These are phyloP conservation scores for Clarias macrocephalus DNA, from an alignment of 2,113 vertebrate genomes.

Conservation along the genomic window DNA sequence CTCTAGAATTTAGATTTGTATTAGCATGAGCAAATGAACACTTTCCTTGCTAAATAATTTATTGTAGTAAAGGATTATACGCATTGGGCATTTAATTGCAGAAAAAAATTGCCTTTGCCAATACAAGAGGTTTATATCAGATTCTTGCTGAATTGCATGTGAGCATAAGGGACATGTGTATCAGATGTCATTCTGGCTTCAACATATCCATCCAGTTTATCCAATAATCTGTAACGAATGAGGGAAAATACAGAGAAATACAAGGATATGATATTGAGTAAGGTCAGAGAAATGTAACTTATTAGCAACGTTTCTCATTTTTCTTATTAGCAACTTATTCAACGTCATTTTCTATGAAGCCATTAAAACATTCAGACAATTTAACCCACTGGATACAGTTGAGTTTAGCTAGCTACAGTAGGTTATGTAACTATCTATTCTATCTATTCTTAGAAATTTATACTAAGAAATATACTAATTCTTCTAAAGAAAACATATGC, in stretches of 20 bases:
- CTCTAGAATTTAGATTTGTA: not conserved
- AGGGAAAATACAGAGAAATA: constrained; percentile 9
- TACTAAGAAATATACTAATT: too few species aligned
- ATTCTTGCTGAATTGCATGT: not conserved
- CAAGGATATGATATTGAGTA: not conserved
- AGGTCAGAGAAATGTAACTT: not conserved
- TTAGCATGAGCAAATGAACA: not conserved
- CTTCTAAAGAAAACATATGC: too few species aligned
- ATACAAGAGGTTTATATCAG: constrained; percentile 10
- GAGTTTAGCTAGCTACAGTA: not conserved
- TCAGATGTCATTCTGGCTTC: not conserved
- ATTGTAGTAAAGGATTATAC: not conserved
- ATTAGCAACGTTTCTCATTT: not conserved
- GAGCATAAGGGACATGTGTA: not conserved
- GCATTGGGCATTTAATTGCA: not conserved
- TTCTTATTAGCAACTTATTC: too few species aligned
- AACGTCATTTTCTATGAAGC: not conserved
- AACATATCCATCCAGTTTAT: constrained; percentile 18
- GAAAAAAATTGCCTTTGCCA: not conserved
- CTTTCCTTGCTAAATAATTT: not conserved
- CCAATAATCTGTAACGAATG: constrained; percentile 29
- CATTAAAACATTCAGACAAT: not conserved
- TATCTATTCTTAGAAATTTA: too few species aligned
- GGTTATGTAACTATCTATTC: too few species aligned
- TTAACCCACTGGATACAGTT: not conserved